Evolutionary conservation across 2,113 vertebrate genomes (phyloP).

Genomic region (Percopsis transmontana): DNA sequence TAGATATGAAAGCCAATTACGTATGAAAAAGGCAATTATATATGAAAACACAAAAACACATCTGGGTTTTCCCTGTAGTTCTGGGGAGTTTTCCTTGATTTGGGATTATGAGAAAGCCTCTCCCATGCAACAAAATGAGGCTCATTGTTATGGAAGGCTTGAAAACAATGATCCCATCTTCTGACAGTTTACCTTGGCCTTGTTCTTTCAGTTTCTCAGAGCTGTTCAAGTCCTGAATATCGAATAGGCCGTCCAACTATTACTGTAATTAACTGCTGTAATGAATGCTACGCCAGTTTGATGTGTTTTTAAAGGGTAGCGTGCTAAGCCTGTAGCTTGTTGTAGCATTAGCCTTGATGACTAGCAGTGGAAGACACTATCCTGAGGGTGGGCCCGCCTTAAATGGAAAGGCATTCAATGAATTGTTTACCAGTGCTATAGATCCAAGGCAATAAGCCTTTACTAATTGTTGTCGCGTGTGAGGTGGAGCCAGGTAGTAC

Average conservation of each 20-base stretch:
- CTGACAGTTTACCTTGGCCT: neutral
- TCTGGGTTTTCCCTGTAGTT: slow-evolving; percentile 14
- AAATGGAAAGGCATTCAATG: slow-evolving; percentile 48
- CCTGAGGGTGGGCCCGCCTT: slow-evolving; percentile 29
- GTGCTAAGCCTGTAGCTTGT: neutral
- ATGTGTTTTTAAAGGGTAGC: neutral
- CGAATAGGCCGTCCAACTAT: slow-evolving; percentile 5
- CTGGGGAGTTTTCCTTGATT: neutral
- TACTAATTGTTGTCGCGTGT: slow-evolving; percentile 56
- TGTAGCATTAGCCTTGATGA: slow-evolving; percentile 28
- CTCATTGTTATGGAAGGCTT: neutral
- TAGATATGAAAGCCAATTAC: slow-evolving; percentile 33
- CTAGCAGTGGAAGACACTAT: slow-evolving; percentile 19
- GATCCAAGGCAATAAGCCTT: slow-evolving; percentile 54
- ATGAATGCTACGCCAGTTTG: neutral
- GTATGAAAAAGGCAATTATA: slow-evolving; percentile 11
- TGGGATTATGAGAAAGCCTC: slow-evolving; percentile 10
- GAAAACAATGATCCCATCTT: neutral
- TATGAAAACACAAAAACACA: neutral
- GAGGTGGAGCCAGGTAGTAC: slow-evolving; percentile 45
- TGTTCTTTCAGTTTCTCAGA: neutral
- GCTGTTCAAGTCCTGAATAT: slow-evolving; percentile 2
- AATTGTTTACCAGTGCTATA: slow-evolving; percentile 61
- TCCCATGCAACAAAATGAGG: slow-evolving; percentile 15
- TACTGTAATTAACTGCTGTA: neutral